Base-by-base conservation (phyloP, 1,140 invertebrate species). In the Penaeus japonicus region DNA sequence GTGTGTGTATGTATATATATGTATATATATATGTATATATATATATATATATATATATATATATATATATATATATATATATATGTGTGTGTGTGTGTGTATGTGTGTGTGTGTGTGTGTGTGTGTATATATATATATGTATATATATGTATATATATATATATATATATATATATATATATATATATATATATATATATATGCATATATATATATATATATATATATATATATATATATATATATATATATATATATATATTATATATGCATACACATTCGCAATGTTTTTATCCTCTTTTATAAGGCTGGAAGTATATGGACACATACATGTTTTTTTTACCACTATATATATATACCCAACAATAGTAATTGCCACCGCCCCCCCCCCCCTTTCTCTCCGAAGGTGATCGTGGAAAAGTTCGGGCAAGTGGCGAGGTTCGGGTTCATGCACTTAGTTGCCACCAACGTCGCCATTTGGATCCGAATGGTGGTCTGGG, bases 401-500 rank as follows among this genome's bases (percentile, higher is more conserved):
- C 20, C 54, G 22, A 85, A 94, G 94, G 94, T 94, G n/a, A 91
- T 94, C 12, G 94, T 94, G 2, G 94, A 94, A 86, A 93, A 92
- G 87, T 94, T 94, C 85, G 94, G 94, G 10, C 90, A 94, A 24
- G 92, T 93, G 27, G 94, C 94, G 3, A 92, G 94, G 89, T 94
- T 94, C 90, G 93, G 94, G 10, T 94, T 95, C 89, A 95, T 94
- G 91, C 94, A 95, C 89, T 91, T 95, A 20, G 93, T 94, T 5
- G 94, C 94, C 0, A 95, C 94, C 0, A 95, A 95, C 91, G 91
- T 95, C 12, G 94, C 94, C 0, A 91, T 95, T 30, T 95, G 94
- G 94, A 91, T 93, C 18, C 93, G 94, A n/a, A 91, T 94, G n/a
- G 92, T 95, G 22, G 93, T 95, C 35, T 95, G 94, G 94, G 94